These are phyloP conservation scores for Altica lythri DNA, from an alignment of 2,888 invertebrate species.

Conservation along the genomic window DNA sequence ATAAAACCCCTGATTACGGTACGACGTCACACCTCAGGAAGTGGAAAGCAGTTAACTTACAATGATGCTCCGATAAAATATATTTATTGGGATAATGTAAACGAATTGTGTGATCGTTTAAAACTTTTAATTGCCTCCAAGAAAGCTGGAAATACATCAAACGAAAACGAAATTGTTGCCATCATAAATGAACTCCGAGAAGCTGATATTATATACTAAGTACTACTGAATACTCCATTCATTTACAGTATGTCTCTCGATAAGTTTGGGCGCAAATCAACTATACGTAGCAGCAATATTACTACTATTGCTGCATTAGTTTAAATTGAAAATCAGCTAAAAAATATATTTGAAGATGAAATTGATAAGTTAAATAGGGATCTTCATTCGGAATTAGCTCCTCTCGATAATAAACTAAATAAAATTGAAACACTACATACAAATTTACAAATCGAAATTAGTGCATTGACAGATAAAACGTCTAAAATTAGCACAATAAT, in stretches of 20 bases:
- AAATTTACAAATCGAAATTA: too few species aligned
- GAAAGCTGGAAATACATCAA: slow-evolving; percentile 43
- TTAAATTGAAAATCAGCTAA: too few species aligned
- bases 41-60: not conserved
- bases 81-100: slow-evolving; percentile 34
- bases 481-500: too few species aligned
- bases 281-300: too few species aligned
- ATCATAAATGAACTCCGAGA: slow-evolving; percentile 45
- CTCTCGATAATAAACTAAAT: too few species aligned
- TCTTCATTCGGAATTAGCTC: too few species aligned
- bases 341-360: too few species aligned
- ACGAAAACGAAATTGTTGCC: slow-evolving; percentile 49
- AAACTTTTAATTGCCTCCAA: slow-evolving; percentile 43
- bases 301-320: too few species aligned
- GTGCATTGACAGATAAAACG: too few species aligned
- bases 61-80: slow-evolving; percentile 21
- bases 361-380: too few species aligned
- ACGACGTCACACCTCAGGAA: not conserved
- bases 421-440: too few species aligned
- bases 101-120: slow-evolving; percentile 46
- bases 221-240: not conserved
- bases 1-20: slow-evolving; percentile 6
- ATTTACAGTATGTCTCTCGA: slow-evolving; percentile 26
- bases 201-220: slow-evolving; percentile 23
- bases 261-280: slow-evolving; percentile 24